Base-by-base conservation (phyloP, 2,888 invertebrate species). In the Pediacus dermestoides region DNA sequence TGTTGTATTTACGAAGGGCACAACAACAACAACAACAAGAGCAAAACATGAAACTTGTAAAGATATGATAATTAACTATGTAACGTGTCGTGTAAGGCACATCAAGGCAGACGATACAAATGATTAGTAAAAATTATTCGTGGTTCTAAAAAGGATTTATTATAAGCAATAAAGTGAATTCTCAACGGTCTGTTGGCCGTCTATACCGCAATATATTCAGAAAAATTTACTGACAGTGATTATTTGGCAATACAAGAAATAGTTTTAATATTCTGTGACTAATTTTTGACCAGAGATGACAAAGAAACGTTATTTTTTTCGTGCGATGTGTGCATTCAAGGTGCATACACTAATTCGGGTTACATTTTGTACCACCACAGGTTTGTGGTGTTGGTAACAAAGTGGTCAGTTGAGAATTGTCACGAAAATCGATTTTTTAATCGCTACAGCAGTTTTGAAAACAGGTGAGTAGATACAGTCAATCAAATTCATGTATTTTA, bases 231-330 rank as follows among this genome's bases (percentile, higher is more conserved):
- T 46, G 51, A 48, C 42, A 23, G 41, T 45, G 45, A 48, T 52
- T 53, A 52, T 56, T 53, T 52, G 55, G 51, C 54, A 53, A 49
- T 50, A 46, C 49, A 40, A 46, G 48, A 42, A 52, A 55, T 52
- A 52, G 44, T 53, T 57, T 57, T 58, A 55, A 55, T 53, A 42
- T 48, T 42, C 55, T 48, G 55, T 52, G 45, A 54, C 58, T 30
- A 55, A 57, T 52, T 28, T 30, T 22, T 39, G 42, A 37, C 39
- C 40, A 42, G 34, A 34, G 36, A 42, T 39, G 48, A 50, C 52
- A 52, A 50, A 48, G 44, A 44, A 28, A 30, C 30, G 10, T 30
- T 37, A 16, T 9, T 16, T 36, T 30, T 22, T n/a, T n/a, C n/a
- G n/a, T n/a, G n/a, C n/a, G n/a, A n/a, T n/a, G n/a, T n/a, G n/a